Percentiles rank a stretch among this genome's conserved stretches.
Evolutionary conservation across 2,113 vertebrate genomes (phyloP).

Genomic region (Ploceus nigricollis): DNA sequence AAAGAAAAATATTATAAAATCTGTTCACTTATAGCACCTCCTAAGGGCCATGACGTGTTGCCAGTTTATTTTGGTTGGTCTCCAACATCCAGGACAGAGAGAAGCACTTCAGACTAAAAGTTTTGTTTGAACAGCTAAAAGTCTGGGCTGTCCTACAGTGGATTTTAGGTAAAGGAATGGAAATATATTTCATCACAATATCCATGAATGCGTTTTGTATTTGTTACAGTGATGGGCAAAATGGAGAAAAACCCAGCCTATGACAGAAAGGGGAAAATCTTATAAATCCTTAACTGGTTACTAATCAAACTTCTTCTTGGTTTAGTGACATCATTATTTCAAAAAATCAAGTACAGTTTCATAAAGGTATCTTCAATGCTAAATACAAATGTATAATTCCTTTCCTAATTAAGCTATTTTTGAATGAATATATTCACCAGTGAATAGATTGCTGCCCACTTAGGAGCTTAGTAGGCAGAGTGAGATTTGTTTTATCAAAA

Average conservation of each 20-base stretch:
- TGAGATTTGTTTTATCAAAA: neutral
- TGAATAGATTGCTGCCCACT: neutral
- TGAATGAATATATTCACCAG: neutral
- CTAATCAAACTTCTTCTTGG: neutral
- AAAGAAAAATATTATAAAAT: neutral
- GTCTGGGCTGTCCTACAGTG: neutral
- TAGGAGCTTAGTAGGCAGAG: neutral
- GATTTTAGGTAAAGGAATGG: neutral
- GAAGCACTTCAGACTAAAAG: neutral
- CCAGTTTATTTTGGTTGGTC: neutral
- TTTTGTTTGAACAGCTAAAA: neutral
- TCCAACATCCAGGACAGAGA: neutral
- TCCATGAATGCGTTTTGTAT: neutral
- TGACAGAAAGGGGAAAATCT: neutral
- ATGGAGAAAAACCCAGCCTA: neutral
- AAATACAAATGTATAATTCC: neutral
- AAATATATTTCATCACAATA: neutral
- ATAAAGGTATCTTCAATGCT: neutral
- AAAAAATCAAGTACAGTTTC: neutral
- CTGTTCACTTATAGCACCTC: neutral
- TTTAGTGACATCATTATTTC: neutral
- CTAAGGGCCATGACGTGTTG: fast-evolving
- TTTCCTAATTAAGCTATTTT: neutral
- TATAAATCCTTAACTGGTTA: neutral
- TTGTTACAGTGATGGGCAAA: neutral